phyloP scores from a whole-genome alignment of 2,113 vertebrate genomes.

The cattle (Bos taurus) region DNA sequence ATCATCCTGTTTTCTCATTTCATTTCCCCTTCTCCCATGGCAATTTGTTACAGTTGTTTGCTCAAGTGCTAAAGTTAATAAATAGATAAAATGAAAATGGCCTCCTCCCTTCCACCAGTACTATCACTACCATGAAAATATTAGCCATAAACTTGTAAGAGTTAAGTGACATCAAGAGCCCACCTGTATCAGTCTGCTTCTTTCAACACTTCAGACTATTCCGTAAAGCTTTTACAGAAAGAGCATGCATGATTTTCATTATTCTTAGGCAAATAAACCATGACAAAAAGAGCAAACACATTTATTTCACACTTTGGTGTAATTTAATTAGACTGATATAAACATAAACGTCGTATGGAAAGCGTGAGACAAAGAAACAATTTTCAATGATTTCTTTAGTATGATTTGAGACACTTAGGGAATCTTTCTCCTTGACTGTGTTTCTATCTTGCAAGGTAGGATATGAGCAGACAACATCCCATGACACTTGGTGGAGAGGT shows the following conservation, averaged over 20 bases:
- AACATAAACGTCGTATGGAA: neutral
- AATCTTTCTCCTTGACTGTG: neutral
- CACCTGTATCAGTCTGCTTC: no score
- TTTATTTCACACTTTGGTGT: neutral
- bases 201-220: neutral
- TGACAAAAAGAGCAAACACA: neutral
- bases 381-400: neutral
- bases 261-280: neutral
- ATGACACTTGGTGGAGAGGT: neutral
- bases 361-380: neutral
- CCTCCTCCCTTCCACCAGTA: neutral
- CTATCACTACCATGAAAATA: neutral
- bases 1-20: neutral
- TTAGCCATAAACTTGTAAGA: neutral
- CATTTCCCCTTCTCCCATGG: fast-evolving
- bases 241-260: neutral
- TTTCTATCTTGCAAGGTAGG: neutral
- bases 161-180: neutral
- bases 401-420: neutral
- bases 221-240: neutral
- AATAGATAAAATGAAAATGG: neutral
- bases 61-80: neutral
- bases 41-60: neutral
- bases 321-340: neutral
- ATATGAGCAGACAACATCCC: neutral